Conservation (phyloP, 1,140 invertebrate species). For the Himalopsyche phryganea region DNA sequence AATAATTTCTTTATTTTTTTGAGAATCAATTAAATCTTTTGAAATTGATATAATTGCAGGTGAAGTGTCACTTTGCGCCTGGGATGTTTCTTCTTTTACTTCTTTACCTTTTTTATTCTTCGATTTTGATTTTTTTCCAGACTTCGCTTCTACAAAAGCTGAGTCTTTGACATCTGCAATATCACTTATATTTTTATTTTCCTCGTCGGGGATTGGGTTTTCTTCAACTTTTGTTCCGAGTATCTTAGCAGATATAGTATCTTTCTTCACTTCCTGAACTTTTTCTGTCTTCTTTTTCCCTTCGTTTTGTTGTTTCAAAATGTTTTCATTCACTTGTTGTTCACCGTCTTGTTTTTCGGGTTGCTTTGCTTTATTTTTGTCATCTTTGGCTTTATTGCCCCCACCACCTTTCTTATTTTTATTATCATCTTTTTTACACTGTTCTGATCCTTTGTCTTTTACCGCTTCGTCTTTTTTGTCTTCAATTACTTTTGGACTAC, state of each 20-base stretch:
- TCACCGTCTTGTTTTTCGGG: conserved; percentile 3
- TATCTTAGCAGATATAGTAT: conserved; percentile 5
- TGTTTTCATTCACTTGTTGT: not conserved
- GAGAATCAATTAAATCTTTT: no score
- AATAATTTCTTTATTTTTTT: not conserved
- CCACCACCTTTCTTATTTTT: conserved; percentile 4
- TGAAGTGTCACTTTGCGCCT: no score
- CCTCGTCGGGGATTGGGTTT: not conserved
- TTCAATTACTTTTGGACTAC: not conserved
- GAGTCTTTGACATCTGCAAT: no score
- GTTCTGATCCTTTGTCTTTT: not conserved
- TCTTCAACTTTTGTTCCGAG: no score
- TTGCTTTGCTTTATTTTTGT: conserved; percentile 8
- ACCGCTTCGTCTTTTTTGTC: not conserved
- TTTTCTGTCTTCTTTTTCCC: conserved; percentile 30
- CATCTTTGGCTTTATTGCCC: conserved; percentile 9
- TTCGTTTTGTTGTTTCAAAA: conserved; percentile 1
- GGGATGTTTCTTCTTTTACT: conserved; percentile 4
- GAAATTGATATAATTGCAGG: no score
- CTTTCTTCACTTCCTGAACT: conserved; percentile 13
- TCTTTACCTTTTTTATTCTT: conserved; percentile 5
- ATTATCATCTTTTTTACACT: not conserved
- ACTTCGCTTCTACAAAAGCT: no score
- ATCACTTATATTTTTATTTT: not conserved
- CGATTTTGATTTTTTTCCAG: conserved; percentile 1